Conservation (phyloP, 2,888 invertebrate species). For the Nemurella pictetii region DNA sequence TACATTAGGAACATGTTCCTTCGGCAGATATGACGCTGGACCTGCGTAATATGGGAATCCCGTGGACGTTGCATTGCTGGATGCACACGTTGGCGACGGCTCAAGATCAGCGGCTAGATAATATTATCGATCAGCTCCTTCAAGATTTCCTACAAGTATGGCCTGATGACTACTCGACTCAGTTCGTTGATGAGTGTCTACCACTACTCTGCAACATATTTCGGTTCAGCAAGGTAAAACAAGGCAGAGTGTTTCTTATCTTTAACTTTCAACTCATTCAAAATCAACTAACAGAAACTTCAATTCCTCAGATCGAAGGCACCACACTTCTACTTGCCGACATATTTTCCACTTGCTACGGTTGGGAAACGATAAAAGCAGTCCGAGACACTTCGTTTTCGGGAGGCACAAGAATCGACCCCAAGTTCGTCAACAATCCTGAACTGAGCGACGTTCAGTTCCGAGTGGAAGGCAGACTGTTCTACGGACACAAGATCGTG, state of each 20-base stretch:
- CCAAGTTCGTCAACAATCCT: constrained; percentile 91
- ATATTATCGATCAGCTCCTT: constrained; percentile 83
- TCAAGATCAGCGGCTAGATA: constrained; percentile 79
- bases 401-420: constrained; percentile 78
- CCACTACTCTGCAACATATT: constrained; percentile 88
- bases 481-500: constrained; percentile 93
- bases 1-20: neutral
- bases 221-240: constrained; percentile 79
- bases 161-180: constrained; percentile 85
- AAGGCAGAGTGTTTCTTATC: neutral
- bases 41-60: constrained; percentile 80
- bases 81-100: constrained; percentile 86
- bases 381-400: constrained; percentile 66
- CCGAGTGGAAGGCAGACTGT: constrained; percentile 85
- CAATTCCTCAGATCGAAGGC: constrained; percentile 84
- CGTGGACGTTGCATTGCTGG: constrained; percentile 94
- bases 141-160: constrained; percentile 90
- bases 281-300: neutral
- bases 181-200: constrained; percentile 87
- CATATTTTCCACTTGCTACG: constrained; percentile 87
- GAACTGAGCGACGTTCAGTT: constrained; percentile 91
- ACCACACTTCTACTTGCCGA: constrained; percentile 84
- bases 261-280: neutral
- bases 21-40: constrained; percentile 83
- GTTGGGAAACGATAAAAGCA: constrained; percentile 80